Conservation (phyloP, 2,113 vertebrate species). For the Crotalus tigris region DNA sequence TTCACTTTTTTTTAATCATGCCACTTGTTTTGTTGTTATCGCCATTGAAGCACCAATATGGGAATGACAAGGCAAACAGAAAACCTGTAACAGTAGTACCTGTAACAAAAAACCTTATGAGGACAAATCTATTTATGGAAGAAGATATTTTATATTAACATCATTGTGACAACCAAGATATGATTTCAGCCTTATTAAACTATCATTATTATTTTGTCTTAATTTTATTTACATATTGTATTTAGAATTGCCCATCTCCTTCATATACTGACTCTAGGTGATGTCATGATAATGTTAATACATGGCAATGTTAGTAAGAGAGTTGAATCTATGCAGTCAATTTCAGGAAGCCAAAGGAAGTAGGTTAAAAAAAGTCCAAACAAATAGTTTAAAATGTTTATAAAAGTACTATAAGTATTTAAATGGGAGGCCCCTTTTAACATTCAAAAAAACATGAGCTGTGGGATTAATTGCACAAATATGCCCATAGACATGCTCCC, state of each 20-base stretch:
- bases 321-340: neutral
- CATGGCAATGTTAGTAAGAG: neutral
- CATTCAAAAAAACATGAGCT: neutral
- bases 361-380: neutral
- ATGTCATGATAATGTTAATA: neutral
- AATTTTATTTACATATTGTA: neutral
- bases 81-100: neutral
- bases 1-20: neutral
- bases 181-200: neutral
- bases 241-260: neutral
- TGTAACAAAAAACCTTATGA: neutral
- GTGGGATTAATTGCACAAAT: no score
- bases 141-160: neutral
- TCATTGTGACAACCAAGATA: neutral
- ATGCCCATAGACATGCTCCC: no score
- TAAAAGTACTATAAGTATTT: neutral
- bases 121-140: neutral
- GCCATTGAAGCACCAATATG: neutral
- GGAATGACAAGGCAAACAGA: neutral
- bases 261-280: neutral
- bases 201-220: neutral
- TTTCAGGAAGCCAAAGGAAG: neutral
- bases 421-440: neutral
- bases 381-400: neutral
- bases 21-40: neutral